Evolutionary conservation across 2,797 vertebrate genomes (phyloP), one percentile per base, ranked within the genome.

Genomic region (Sebastes kiyomatsui): DNA sequence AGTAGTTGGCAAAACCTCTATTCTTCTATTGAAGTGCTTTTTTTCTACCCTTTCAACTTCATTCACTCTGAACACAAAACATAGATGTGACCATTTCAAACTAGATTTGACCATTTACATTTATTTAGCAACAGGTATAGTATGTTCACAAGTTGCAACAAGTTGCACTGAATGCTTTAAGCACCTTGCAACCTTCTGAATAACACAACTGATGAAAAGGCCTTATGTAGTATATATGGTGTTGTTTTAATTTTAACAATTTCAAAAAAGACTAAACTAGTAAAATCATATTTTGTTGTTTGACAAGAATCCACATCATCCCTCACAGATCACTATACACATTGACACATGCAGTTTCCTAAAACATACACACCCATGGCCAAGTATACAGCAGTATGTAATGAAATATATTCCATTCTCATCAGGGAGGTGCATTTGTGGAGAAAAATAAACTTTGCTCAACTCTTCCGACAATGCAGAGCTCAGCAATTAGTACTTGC

Each of bases 121-220:
- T 87, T 89, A 90, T 85, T 86, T 33, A 65, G 49, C 46, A 70
- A 64, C 60, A 54, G 1, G 27, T 73, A 69, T 7, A 59, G 62
- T 38, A 56, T 75, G 46, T 61, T 69, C 13, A 68, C 42, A 77
- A 54, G 72, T 81, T 83, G 62, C 72, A 79, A 68, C 52, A 77
- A 54, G 72, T 81, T 83, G 62, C 72, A 79, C 10, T 20, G 16
- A 70, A 80, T 73, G 59, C 68, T 72, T 62, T 42, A 28, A 76
- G 70, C 67, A 84, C 68, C 58, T 38, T 79, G 58, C 81, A 83
- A 72, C 25, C 2, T 22, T 27, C 25, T 42, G 20, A 77, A 71
- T 27, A 71, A 59, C 49, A 76, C 33, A 87, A 46, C 7, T 78
- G 20, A 77, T 74, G 54, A 78, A 86, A 87, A 91, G 83, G 84